Base-by-base conservation (phyloP, 2,113 vertebrate genomes). In the Rhagologus leucostigma region DNA sequence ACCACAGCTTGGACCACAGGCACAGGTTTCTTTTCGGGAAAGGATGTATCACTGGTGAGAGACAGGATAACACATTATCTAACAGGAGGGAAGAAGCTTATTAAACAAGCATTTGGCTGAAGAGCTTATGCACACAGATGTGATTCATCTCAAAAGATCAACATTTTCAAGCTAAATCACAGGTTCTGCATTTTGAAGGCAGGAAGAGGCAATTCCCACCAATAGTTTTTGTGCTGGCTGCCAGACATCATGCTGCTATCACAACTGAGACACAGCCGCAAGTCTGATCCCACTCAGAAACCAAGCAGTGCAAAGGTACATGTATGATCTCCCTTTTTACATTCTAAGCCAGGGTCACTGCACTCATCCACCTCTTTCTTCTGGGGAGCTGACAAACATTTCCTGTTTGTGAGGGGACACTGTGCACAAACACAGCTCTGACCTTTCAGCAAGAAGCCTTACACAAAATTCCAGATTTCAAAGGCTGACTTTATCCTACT, bases 271-370 rank as follows among this genome's bases (percentile, higher is more conserved):
- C 37, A 30, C 9, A 78, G n/a, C 87, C 73, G 39, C 69, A 49
- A 49, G 41, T 7, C 53, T 53, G 37, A 49, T 44, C 21, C 65
- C 3, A 3, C 24, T 44, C 18, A 47, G 52, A 50, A 89, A 29
- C 32, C n/a, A 35, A 49, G 42, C 9, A 46, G 15, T 10, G 29
- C 2, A 19, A 57, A 47, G 46, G 37, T 22, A 67, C 27, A 18
- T 0, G 0, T n/a, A 19, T 2, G 5, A 59, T 27, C 3, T 1
- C 30, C 53, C 37, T 21, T 68, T 80, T 20, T 30, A 49, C 57
- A 68, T 20, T 77, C 49, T 46, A 62, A 73, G 62, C 44, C 75
- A 37, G 70, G n/a, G 75, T n/a, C 65, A 39, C 62, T 50, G 42
- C 26, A 11, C 64, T 55, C 10, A 0, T 26, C 69, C 37, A 32